Evolutionary conservation across 2,797 vertebrate species (phyloP).

Genomic region (Dicrostonyx torquatus): DNA sequence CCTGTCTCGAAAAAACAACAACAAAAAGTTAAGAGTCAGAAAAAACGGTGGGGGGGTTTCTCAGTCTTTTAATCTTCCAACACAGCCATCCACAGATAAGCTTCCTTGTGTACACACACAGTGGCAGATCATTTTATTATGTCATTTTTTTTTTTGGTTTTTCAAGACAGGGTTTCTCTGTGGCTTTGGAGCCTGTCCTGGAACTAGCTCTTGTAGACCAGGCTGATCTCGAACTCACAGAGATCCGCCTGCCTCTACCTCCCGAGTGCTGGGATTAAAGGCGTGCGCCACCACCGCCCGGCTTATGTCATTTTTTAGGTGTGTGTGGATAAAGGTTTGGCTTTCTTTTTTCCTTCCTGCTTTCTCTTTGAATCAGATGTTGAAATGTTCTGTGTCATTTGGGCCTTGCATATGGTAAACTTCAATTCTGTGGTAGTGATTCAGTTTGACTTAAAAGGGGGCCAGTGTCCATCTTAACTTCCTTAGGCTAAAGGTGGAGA

Average conservation of each 20-base stretch:
- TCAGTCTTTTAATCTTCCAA: not conserved
- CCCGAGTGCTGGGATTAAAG: too few species aligned
- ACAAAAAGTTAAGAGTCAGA: not conserved
- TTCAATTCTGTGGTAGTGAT: not conserved
- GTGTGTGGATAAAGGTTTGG: not conserved
- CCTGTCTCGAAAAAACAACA: too few species aligned
- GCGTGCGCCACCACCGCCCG: too few species aligned
- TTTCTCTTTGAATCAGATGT: conserved; percentile 41
- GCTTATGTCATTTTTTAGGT: not conserved
- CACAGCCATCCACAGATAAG: not conserved
- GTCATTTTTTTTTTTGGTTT: not conserved
- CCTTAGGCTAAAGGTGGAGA: not conserved
- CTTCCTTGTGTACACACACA: not conserved
- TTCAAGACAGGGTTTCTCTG: too few species aligned
- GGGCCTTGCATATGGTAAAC: not conserved
- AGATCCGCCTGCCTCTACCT: too few species aligned
- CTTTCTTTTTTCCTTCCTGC: conserved; percentile 1
- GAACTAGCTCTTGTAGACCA: too few species aligned
- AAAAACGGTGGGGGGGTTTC: not conserved
- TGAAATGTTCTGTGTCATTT: conserved; percentile 41
- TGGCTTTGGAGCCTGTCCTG: too few species aligned
- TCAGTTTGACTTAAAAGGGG: conserved; percentile 4
- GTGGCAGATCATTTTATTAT: conserved; percentile 21
- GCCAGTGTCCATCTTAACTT: not conserved
- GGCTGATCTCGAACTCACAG: too few species aligned